Evolutionary conservation across 1,140 invertebrate genomes (phyloP), one percentile per base, ranked within the genome.

Genomic region (Bombus fervidus): DNA sequence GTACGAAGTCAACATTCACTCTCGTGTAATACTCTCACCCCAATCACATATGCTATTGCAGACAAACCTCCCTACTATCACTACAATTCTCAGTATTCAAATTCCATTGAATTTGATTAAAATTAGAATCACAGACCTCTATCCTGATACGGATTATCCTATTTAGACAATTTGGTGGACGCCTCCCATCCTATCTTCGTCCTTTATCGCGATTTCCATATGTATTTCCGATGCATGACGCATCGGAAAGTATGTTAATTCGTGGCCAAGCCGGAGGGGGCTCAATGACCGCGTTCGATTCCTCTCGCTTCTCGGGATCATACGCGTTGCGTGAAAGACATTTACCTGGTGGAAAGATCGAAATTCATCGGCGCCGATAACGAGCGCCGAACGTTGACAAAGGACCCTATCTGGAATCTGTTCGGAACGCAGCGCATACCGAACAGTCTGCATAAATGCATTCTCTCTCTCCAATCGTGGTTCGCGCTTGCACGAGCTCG

Each of bases 391-490:
- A 91, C 92, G 91, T 92, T 93, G 93, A 93, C 92, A 93, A 93
- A 93, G 91, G 86, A 88, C 89, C 88, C 83, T 90, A 93, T 93
- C 91, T 92, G 80, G 90, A 92, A 93, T 93, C 92, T 90, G 91
- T 92, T 92, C 87, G 87, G 89, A 91, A 92, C 90, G 87, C 89
- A 87, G 87, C 83, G 88, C 89, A 92, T 93, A 90, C 87, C 88
- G 89, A 93, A 86, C 81, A 88, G 88, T 82, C 87, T 88, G 92
- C 92, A 94, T 93, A 93, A 93, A 93, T 94, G 90, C 92, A 94
- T 93, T 90, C 88, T 86, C 75, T n/a, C 43, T 64, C 75, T 64
- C 75, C 15, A 37, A 22, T 37, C 13, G 28, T 18, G 37, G 59
- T 64, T 78, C 37, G 53, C n/a, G 47, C 47, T 31, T 39, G 28